Evolutionary conservation across 37 sponge, comb jelly and placozoan genomes (phyloP).

Genomic region (Ephydatia muelleri): DNA sequence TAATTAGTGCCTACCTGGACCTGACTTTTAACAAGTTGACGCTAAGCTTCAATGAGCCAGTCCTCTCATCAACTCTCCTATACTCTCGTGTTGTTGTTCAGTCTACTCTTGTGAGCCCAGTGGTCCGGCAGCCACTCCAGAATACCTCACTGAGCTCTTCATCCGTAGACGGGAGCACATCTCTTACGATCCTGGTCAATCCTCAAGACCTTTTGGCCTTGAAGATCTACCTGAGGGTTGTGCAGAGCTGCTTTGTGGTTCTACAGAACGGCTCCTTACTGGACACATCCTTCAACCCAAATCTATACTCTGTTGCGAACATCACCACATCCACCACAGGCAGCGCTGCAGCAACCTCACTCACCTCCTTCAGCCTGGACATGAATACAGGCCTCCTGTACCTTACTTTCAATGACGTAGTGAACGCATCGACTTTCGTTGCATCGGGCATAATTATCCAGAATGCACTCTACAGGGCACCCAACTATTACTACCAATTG

Average conservation of each 20-base stretch:
- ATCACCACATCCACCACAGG: constrained; percentile 1
- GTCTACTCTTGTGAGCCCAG: neutral
- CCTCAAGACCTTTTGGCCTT: constrained; percentile 62
- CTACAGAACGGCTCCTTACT: constrained; percentile 35
- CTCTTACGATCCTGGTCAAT: constrained; percentile 50
- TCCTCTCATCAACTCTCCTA: constrained; percentile 54
- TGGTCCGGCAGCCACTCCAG: constrained; percentile 7
- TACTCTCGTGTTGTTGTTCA: constrained; percentile 49
- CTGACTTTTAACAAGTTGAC: constrained; percentile 67
- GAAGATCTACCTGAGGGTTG: constrained; percentile 46
- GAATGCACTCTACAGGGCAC: constrained; percentile 51
- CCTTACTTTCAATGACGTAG: constrained; percentile 80
- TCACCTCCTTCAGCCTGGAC: constrained; percentile 70
- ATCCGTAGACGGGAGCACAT: constrained; percentile 48
- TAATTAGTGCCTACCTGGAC: constrained; percentile 53
- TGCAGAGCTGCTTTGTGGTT: neutral
- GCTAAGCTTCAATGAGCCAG: constrained; percentile 87
- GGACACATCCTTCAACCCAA: constrained; percentile 64
- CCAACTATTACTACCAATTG: constrained; percentile 44
- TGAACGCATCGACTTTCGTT: constrained; percentile 62
- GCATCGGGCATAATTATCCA: constrained; percentile 71
- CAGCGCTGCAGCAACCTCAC: constrained; percentile 35
- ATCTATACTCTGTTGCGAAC: constrained; percentile 11
- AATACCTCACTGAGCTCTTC: constrained; percentile 22
- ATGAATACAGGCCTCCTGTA: constrained; percentile 67